Percentiles rank a stretch among this genome's conserved stretches.
Conservation (phyloP, 2,888 invertebrate species). For the Coecobrya sp. region DNA sequence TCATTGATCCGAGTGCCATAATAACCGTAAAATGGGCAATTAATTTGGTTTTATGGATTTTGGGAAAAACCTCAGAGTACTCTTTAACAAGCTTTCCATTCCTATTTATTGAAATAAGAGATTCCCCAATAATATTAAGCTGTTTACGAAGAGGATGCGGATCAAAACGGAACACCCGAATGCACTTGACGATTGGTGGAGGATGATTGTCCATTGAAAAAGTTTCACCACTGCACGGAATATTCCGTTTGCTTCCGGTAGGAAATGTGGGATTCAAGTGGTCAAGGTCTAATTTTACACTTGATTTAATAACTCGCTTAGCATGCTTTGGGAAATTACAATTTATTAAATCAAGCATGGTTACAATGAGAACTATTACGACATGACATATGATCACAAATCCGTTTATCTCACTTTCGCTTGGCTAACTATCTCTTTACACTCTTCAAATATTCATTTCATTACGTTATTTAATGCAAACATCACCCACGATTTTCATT, state of each 20-base stretch:
- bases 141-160: conserved; percentile 82
- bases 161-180: conserved; percentile 82
- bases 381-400: too few species aligned
- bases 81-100: conserved; percentile 67
- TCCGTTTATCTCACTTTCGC: too few species aligned
- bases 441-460: too few species aligned
- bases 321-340: neutral
- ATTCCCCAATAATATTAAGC: conserved; percentile 79
- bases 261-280: neutral
- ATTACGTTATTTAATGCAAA: too few species aligned
- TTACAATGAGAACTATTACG: conserved; percentile 14
- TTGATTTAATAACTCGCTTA: neutral
- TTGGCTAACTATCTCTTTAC: too few species aligned
- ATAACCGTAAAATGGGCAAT: too few species aligned
- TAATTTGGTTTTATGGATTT: neutral
- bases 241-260: neutral
- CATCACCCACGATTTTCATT: too few species aligned
- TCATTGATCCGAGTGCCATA: too few species aligned
- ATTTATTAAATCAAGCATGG: neutral
- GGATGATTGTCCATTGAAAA: conserved; percentile 70
- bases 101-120: conserved; percentile 48
- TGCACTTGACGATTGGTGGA: conserved; percentile 34
- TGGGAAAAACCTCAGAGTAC: conserved; percentile 68
- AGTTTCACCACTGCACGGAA: neutral
- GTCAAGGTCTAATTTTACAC: neutral